phyloP scores from a whole-genome alignment of 2,113 vertebrate species.

The Thamnaconus septentrionalis region DNA sequence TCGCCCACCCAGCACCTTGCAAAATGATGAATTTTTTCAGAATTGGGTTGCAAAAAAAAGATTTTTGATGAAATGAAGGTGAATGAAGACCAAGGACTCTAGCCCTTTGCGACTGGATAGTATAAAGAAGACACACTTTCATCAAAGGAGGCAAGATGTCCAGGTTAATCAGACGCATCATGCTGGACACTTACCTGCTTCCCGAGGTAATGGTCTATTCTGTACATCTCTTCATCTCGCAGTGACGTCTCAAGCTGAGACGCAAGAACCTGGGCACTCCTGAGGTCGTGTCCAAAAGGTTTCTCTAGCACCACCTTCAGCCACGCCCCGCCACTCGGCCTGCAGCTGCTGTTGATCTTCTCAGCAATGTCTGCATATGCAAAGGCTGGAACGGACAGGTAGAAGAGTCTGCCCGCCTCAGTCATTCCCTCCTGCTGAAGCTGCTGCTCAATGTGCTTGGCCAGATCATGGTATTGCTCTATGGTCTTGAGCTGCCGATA shows the following conservation, averaged over 20 bases:
- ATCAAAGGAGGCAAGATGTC: too few relatives aligned
- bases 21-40: too few relatives aligned
- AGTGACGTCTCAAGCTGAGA: slow-evolving; percentile 81
- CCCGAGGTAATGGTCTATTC: slow-evolving; percentile 95
- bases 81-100: too few relatives aligned
- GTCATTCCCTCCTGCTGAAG: slow-evolving; percentile 76
- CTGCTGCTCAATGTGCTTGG: slow-evolving; percentile 71
- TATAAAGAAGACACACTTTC: too few relatives aligned
- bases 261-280: slow-evolving; percentile 84
- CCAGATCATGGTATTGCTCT: slow-evolving; percentile 82
- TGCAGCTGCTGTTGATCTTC: slow-evolving; percentile 85
- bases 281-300: slow-evolving; percentile 90
- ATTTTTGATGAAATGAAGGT: too few relatives aligned
- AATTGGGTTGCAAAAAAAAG: too few relatives aligned
- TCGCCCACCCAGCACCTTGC: too few relatives aligned
- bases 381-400: slow-evolving; percentile 91
- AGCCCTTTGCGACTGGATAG: too few relatives aligned
- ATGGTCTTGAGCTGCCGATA: slow-evolving; percentile 82
- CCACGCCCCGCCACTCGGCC: slow-evolving; percentile 80
- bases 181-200: slow-evolving; percentile 83
- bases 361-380: slow-evolving; percentile 85
- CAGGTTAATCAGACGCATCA: neutral
- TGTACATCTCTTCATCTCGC: slow-evolving; percentile 92
- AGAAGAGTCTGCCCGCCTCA: slow-evolving; percentile 91
- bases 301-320: slow-evolving; percentile 93